phyloP scores from a whole-genome alignment of 1,140 invertebrate genomes.

The Drosophila nigromelanica region DNA sequence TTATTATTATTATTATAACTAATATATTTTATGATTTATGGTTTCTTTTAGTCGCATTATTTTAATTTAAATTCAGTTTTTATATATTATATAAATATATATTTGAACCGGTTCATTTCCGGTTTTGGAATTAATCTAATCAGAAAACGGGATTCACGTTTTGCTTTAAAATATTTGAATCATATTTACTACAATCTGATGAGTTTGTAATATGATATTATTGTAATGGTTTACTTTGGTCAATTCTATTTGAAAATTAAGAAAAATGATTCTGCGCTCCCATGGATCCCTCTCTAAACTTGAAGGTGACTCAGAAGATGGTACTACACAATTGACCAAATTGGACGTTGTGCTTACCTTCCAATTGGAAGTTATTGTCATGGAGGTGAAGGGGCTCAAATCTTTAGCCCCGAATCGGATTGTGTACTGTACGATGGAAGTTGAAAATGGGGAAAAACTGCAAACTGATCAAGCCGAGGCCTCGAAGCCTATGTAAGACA shows the following conservation, averaged over 20 bases:
- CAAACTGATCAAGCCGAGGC: constrained; percentile 99
- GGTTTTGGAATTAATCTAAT: too few relatives aligned
- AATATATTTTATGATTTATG: too few relatives aligned
- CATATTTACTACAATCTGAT: too few relatives aligned
- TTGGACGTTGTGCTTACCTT: constrained; percentile 98
- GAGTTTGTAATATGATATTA: too few relatives aligned
- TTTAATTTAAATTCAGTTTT: too few relatives aligned
- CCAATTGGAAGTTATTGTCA: constrained; percentile 98
- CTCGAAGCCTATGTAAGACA: constrained; percentile 96
- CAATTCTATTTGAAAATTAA: constrained; percentile 19
- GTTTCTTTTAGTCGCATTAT: too few relatives aligned
- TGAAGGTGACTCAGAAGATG: constrained; percentile 94
- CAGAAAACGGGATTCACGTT: too few relatives aligned
- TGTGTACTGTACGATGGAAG: constrained; percentile 99
- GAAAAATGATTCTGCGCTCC: constrained; percentile 87
- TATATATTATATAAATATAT: too few relatives aligned
- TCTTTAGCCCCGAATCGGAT: constrained; percentile 98
- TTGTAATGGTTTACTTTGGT: too few relatives aligned
- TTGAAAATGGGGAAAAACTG: constrained; percentile 98
- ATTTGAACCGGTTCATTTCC: too few relatives aligned
- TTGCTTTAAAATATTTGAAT: too few relatives aligned
- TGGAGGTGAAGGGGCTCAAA: constrained; percentile 99
- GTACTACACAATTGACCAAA: constrained; percentile 95
- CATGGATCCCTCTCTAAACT: constrained; percentile 96
- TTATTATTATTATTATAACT: too few relatives aligned